phyloP scores from a whole-genome alignment of 2,113 vertebrate species.

The Camelus bactrianus region DNA sequence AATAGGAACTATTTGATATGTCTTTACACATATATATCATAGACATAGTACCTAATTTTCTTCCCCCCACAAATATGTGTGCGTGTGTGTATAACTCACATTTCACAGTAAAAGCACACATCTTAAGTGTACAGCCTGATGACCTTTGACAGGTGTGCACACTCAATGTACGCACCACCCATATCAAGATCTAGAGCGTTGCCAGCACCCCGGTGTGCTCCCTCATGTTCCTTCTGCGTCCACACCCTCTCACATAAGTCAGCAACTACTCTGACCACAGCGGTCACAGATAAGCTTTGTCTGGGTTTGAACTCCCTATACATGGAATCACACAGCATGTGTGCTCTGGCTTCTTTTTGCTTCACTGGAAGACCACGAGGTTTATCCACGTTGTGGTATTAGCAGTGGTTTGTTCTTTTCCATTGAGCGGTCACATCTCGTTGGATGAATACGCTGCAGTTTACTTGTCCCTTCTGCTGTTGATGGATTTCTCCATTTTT shows the following conservation, averaged over 20 bases:
- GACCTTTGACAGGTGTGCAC: not conserved
- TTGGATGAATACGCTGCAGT: not conserved
- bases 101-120: not conserved
- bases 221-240: not conserved
- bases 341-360: not conserved
- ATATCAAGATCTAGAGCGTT: not conserved
- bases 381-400: not conserved
- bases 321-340: not conserved
- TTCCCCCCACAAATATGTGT: too few species aligned
- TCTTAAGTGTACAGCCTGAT: not conserved
- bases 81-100: not conserved
- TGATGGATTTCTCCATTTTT: conserved; percentile 33
- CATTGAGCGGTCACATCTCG: not conserved
- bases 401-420: not conserved
- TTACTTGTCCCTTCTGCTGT: not conserved
- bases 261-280: not conserved
- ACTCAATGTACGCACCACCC: not conserved
- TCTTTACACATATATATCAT: not conserved
- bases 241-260: not conserved
- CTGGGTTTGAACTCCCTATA: not conserved
- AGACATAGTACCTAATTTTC: too few species aligned
- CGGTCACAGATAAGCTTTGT: not conserved
- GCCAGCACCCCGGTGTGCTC: not conserved
- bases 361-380: not conserved
- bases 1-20: not conserved